Conservation (phyloP, 2,797 vertebrate genomes). For the Acrossocheilus wenchowensis region DNA sequence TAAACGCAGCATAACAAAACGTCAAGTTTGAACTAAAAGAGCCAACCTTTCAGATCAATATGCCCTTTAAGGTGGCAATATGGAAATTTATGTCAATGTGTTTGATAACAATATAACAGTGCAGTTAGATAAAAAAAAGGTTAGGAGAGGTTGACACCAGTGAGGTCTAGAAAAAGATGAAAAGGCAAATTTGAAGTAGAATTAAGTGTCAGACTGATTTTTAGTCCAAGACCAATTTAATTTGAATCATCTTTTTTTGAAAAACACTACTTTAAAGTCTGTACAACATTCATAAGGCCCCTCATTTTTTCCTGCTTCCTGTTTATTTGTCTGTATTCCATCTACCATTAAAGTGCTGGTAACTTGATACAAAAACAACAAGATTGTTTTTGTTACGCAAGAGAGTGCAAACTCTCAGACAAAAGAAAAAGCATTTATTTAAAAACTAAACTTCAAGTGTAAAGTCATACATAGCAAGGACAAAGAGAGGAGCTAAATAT, state of each 20-base stretch:
- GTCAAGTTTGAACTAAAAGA: neutral
- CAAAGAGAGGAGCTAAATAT: slow-evolving; percentile 22
- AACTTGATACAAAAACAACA: slow-evolving; percentile 63
- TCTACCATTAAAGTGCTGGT: slow-evolving; percentile 71
- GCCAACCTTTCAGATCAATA: neutral
- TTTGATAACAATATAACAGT: neutral
- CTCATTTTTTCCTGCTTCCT: neutral
- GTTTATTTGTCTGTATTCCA: slow-evolving; percentile 34
- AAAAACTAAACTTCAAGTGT: slow-evolving; percentile 46
- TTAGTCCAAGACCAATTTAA: neutral
- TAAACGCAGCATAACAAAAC: slow-evolving; percentile 6
- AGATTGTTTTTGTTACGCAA: slow-evolving; percentile 6
- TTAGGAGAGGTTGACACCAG: neutral
- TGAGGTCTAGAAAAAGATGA: neutral
- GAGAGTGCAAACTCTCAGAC: slow-evolving; percentile 31
- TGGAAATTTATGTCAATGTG: neutral
- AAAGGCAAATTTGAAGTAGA: neutral
- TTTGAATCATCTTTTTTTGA: neutral
- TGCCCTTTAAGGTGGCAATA: neutral
- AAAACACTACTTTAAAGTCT: neutral
- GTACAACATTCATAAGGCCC: slow-evolving; percentile 18
- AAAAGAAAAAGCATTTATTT: slow-evolving; percentile 37
- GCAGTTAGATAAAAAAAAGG: neutral
- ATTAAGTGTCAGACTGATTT: neutral
- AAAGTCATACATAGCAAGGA: slow-evolving; percentile 27